These are phyloP conservation scores for Axinella damicornis DNA, from an alignment of 37 sponge, comb jelly and placozoan genomes.

Conservation along the genomic window DNA sequence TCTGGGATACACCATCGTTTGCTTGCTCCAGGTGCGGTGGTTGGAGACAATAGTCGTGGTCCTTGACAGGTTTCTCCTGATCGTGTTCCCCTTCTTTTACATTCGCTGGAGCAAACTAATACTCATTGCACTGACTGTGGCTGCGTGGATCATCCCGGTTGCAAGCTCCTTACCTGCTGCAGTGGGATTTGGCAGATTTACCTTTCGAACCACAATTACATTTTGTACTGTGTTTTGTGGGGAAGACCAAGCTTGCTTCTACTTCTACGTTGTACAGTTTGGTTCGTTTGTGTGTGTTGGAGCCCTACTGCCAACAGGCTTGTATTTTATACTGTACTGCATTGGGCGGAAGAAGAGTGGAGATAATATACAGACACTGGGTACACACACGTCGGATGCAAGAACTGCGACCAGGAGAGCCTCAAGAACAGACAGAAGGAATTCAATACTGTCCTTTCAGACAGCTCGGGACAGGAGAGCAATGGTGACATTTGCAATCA, in stretches of 20 bases:
- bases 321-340: constrained; percentile 14
- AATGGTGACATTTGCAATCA: constrained; percentile 2
- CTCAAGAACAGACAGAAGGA: too few species aligned
- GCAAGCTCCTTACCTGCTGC: background rate
- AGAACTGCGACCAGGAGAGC: background rate
- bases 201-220: constrained; percentile 5
- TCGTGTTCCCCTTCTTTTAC: constrained; percentile 22
- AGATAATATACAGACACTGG: background rate
- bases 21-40: constrained; percentile 26
- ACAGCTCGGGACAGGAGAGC: constrained; percentile 16
- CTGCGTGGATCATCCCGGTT: constrained; percentile 16
- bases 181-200: constrained; percentile 4
- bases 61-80: constrained; percentile 21
- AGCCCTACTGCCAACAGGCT: constrained; percentile 12
- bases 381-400: background rate
- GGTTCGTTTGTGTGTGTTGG: background rate
- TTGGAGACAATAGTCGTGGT: background rate
- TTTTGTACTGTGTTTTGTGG: constrained; percentile 17
- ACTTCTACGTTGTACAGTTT: background rate
- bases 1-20: background rate
- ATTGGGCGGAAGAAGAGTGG: constrained; percentile 4
- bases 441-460: too few species aligned
- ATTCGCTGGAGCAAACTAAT: constrained; percentile 21
- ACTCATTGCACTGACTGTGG: constrained; percentile 7
- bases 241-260: background rate